Evolutionary conservation across 2,113 vertebrate genomes (phyloP).

Genomic region (Megaleporinus macrocephalus): DNA sequence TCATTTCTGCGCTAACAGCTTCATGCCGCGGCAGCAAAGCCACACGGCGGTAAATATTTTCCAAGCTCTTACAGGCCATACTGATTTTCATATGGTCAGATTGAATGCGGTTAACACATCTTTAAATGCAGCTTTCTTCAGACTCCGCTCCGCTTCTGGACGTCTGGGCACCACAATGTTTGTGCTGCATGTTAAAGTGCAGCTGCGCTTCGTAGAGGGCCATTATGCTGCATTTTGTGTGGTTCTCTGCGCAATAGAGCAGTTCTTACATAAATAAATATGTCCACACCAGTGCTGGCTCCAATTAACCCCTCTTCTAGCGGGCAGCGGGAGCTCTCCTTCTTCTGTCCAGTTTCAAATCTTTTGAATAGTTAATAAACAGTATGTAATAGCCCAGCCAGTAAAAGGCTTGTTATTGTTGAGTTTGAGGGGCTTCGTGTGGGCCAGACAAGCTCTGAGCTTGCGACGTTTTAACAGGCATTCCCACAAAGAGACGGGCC

Average conservation of each 20-base stretch:
- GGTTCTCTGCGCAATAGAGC: conserved; percentile 22
- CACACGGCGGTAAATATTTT: conserved; percentile 45
- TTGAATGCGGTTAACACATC: conserved; percentile 50
- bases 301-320: conserved; percentile 34
- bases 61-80: conserved; percentile 37
- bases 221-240: conserved; percentile 34
- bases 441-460: not conserved
- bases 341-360: not conserved
- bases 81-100: conserved; percentile 40
- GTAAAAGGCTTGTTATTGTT: conserved; percentile 22
- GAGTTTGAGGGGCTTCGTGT: not conserved
- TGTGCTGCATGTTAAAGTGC: conserved; percentile 25
- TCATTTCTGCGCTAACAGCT: conserved; percentile 17
- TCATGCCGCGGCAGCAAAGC: conserved; percentile 25
- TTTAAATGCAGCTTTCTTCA: conserved; percentile 28
- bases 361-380: conserved; percentile 24
- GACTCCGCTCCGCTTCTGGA: conserved; percentile 32
- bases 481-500: conserved; percentile 24
- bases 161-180: conserved; percentile 39
- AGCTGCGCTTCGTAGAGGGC: conserved; percentile 35
- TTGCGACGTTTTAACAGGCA: conserved; percentile 32
- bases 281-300: conserved; percentile 19
- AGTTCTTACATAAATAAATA: conserved; percentile 44
- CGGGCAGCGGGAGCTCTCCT: conserved; percentile 11
- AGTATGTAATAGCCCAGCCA: conserved; percentile 7